These are phyloP conservation scores for Limnephilus auricula DNA, from an alignment of 2,888 invertebrate genomes.

Conservation along the genomic window DNA sequence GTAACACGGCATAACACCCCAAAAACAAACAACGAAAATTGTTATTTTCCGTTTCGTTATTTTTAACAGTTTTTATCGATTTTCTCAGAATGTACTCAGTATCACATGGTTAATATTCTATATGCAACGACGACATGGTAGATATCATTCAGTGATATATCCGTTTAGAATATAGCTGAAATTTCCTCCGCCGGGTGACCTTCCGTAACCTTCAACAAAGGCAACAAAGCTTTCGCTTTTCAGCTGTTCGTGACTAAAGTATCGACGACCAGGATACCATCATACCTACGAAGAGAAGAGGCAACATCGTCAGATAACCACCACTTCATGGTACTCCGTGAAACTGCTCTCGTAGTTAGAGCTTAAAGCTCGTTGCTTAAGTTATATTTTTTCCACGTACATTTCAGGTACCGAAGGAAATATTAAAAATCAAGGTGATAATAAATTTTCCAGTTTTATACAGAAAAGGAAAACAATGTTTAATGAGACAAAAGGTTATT, in stretches of 20 bases:
- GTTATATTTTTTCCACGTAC: not conserved
- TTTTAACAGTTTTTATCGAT: too few species aligned
- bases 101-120: too few species aligned
- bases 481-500: too few species aligned
- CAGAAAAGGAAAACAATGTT: too few species aligned
- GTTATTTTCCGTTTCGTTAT: too few species aligned
- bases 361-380: not conserved
- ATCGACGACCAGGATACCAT: not conserved
- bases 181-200: not conserved
- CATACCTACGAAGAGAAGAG: not conserved
- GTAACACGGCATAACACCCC: too few species aligned
- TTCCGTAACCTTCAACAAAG: not conserved
- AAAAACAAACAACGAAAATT: too few species aligned
- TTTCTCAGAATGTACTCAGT: too few species aligned
- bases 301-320: not conserved
- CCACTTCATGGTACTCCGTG: not conserved
- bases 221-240: not conserved
- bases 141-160: not conserved
- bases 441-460: too few species aligned
- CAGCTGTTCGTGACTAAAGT: not conserved
- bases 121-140: too few species aligned
- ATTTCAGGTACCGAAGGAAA: not conserved
- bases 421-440: too few species aligned
- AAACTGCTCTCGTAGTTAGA: not conserved
- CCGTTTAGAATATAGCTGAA: not conserved